Conservation (phyloP, 1,140 invertebrate genomes). For the Neotoxoptera formosana region DNA sequence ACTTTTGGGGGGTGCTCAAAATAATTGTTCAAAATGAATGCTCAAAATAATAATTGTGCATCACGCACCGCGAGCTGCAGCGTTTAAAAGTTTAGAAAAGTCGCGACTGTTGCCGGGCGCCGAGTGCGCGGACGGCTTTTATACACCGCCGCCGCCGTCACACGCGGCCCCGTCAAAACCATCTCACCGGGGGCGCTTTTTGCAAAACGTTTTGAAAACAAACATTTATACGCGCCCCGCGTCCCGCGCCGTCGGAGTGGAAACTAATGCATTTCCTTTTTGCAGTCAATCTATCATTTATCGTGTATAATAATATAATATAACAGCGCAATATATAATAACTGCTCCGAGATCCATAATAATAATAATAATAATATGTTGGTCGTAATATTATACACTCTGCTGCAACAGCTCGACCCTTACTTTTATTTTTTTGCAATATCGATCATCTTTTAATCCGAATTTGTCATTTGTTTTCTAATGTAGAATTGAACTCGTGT, state of each 20-base stretch:
- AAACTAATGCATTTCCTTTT: slow-evolving; percentile 36
- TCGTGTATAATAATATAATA: too few species aligned
- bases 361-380: not conserved
- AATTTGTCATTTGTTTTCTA: not conserved
- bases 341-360: not conserved
- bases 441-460: not conserved
- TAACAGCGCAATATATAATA: not conserved
- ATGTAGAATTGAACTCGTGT: not conserved
- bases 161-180: not conserved
- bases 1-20: not conserved
- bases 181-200: slow-evolving; percentile 36
- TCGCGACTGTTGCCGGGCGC: slow-evolving; percentile 20
- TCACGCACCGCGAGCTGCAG: not conserved
- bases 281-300: slow-evolving; percentile 14
- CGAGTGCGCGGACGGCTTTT: not conserved
- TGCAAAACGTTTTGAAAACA: slow-evolving; percentile 35
- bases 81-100: not conserved
- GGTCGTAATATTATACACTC: not conserved
- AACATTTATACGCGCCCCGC: not conserved
- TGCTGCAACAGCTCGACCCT: not conserved
- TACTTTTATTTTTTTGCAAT: not conserved
- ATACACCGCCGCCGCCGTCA: not conserved
- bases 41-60: too few species aligned
- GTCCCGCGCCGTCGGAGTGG: not conserved
- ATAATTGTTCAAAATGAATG: too few species aligned